Percentiles rank a stretch among this genome's conserved stretches.
phyloP scores from a whole-genome alignment of 2,888 invertebrate species.

The Hecatera dysodea region DNA sequence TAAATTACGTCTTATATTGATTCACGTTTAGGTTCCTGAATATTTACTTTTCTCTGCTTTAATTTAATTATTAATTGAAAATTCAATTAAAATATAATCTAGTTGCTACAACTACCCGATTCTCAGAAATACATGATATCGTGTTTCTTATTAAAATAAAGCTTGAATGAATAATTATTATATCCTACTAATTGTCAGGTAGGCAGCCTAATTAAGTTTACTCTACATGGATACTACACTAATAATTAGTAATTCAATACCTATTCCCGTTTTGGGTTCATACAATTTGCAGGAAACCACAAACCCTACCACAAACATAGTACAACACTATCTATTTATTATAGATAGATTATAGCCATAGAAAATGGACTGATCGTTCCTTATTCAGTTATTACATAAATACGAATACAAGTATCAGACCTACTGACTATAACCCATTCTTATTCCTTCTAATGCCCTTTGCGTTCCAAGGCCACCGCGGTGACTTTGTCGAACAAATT shows the following conservation, averaged over 20 bases:
- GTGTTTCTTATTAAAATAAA: background rate
- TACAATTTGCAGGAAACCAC: conserved; percentile 2
- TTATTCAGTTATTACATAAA: background rate
- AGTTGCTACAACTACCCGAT: background rate
- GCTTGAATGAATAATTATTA: background rate
- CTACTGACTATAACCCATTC: too few species aligned
- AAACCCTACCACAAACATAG: background rate
- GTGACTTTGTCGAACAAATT: too few species aligned
- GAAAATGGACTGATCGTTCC: background rate
- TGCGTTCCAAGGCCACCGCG: too few species aligned
- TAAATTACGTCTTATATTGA: too few species aligned
- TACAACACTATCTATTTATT: conserved; percentile 16
- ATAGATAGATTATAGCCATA: background rate
- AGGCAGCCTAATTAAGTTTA: background rate
- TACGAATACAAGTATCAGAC: background rate
- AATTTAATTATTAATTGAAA: background rate
- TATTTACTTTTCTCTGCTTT: background rate
- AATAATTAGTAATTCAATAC: conserved; percentile 7
- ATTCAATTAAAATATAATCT: background rate
- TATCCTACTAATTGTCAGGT: background rate
- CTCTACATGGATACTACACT: too few species aligned
- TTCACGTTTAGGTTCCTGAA: too few species aligned
- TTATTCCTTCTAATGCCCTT: too few species aligned
- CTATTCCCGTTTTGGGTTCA: background rate
- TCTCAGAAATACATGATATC: background rate